Percentiles rank a stretch among this genome's conserved stretches.
phyloP scores from a whole-genome alignment of 2,888 invertebrate genomes.

The Taphrorychus bicolor region DNA sequence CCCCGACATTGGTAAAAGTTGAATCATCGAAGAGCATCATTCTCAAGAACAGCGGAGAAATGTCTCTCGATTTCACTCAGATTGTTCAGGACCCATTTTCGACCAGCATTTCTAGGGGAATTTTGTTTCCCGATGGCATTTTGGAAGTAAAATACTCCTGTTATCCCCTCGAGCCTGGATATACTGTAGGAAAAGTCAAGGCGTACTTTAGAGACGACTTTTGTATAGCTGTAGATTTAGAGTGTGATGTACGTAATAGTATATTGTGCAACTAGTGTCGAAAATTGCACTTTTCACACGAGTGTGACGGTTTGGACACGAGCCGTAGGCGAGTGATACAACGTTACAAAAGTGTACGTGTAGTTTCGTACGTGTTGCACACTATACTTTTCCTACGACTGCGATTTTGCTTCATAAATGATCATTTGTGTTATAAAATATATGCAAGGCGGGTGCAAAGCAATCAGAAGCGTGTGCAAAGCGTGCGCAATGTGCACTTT shows the following conservation, averaged over 20 bases:
- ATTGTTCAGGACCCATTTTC: constrained; percentile 61
- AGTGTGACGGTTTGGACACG: too few species aligned
- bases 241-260: constrained; percentile 24
- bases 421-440: too few species aligned
- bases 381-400: too few species aligned
- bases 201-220: constrained; percentile 16
- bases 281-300: too few species aligned
- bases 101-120: constrained; percentile 63
- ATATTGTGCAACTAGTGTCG: too few species aligned
- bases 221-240: constrained; percentile 18
- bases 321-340: too few species aligned
- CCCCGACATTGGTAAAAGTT: constrained; percentile 64
- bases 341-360: too few species aligned
- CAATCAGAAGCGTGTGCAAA: too few species aligned
- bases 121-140: constrained; percentile 61
- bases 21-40: constrained; percentile 61
- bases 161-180: constrained; percentile 56
- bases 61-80: constrained; percentile 61
- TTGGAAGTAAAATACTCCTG: constrained; percentile 63
- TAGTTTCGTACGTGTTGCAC: too few species aligned
- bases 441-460: too few species aligned
- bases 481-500: too few species aligned
- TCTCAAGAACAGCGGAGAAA: constrained; percentile 65
- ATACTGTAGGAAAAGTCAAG: background rate
- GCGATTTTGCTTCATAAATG: too few species aligned